These are phyloP conservation scores for Athalia cordata DNA, from an alignment of 2,888 invertebrate genomes.

Conservation along the genomic window DNA sequence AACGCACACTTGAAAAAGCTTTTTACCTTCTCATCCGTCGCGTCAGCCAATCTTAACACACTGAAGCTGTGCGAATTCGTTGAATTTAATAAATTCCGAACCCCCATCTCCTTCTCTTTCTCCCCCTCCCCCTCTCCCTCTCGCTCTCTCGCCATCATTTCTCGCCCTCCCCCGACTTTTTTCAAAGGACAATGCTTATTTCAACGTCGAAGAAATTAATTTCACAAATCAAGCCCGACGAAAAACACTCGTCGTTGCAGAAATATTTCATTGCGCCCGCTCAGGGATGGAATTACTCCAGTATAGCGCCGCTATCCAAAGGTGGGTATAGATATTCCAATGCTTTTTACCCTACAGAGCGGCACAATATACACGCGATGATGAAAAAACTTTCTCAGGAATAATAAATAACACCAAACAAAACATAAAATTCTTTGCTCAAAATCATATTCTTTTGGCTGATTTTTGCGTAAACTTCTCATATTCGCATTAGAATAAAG, in stretches of 20 bases:
- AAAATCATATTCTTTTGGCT: slow-evolving; percentile 3
- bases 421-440: slow-evolving; percentile 1
- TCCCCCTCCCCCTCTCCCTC: neutral
- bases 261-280: slow-evolving; percentile 12
- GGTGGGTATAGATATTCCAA: too few species aligned
- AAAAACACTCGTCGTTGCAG: slow-evolving; percentile 12
- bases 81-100: slow-evolving; percentile 6
- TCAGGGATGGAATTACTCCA: slow-evolving; percentile 21
- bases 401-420: slow-evolving; percentile 22
- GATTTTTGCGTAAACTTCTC: neutral
- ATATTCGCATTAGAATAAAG: too few species aligned
- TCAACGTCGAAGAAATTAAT: slow-evolving; percentile 6
- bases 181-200: neutral
- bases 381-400: slow-evolving; percentile 17
- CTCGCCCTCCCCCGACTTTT: neutral
- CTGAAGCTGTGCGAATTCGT: neutral
- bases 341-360: neutral
- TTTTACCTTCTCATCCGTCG: neutral
- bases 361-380: slow-evolving; percentile 20
- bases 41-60: neutral
- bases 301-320: neutral
- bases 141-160: neutral
- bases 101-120: neutral
- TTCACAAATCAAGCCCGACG: slow-evolving; percentile 8
- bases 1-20: neutral